These are phyloP conservation scores for Egretta garzetta DNA, from an alignment of 2,113 vertebrate genomes.

Conservation along the genomic window DNA sequence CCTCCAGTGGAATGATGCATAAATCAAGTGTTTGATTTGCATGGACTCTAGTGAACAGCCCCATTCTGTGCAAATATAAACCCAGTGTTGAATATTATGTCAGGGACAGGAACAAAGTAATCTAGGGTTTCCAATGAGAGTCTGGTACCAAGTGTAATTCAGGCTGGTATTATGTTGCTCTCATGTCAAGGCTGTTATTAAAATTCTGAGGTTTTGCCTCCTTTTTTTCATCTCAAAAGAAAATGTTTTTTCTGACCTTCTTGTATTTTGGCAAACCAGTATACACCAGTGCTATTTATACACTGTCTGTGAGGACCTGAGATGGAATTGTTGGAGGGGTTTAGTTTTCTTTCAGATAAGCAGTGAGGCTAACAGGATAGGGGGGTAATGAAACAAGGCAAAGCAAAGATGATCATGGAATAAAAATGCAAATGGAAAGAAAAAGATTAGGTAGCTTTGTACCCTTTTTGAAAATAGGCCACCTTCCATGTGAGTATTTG, in stretches of 20 bases:
- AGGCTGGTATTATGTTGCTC: conserved; percentile 82
- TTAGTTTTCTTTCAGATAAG: conserved; percentile 5
- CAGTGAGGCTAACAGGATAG: not conserved
- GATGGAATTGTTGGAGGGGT: conserved; percentile 14
- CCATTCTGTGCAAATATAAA: conserved; percentile 88
- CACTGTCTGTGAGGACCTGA: conserved; percentile 52
- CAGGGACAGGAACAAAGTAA: conserved; percentile 89
- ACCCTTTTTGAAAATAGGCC: not conserved
- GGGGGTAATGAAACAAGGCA: conserved; percentile 24
- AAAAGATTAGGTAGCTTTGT: conserved; percentile 30
- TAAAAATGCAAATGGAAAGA: conserved; percentile 32
- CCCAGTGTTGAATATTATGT: conserved; percentile 88
- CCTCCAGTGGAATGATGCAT: conserved; percentile 88
- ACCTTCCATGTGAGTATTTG: not conserved
- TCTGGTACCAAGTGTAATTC: conserved; percentile 82
- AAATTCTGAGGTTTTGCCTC: conserved; percentile 80
- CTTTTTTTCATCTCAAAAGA: conserved; percentile 85
- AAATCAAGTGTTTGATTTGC: conserved; percentile 98
- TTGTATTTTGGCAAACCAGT: conserved; percentile 71
- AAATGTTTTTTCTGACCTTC: conserved; percentile 83
- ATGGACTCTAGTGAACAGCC: conserved; percentile 87
- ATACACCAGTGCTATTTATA: conserved; percentile 73
- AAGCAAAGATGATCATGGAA: conserved; percentile 1
- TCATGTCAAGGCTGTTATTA: conserved; percentile 90
- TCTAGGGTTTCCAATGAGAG: conserved; percentile 89